phyloP scores from a whole-genome alignment of 2,113 vertebrate species.

The Clarias gariepinus region DNA sequence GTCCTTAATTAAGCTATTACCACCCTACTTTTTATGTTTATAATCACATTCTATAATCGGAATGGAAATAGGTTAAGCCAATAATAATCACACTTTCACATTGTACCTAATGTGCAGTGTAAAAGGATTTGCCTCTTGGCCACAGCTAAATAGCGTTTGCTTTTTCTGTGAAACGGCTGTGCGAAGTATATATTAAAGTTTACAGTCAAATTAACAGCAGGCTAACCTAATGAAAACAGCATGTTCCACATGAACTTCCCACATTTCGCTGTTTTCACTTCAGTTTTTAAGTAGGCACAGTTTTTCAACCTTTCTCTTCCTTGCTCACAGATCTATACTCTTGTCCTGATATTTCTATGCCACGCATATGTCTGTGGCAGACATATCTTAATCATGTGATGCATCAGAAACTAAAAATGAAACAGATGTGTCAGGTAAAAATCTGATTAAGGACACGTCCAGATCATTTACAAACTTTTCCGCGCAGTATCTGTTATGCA shows the following conservation, averaged over 20 bases:
- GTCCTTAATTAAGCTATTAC: background rate
- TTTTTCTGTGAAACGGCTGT: background rate
- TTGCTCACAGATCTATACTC: slow-evolving; percentile 8
- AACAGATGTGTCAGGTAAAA: slow-evolving; percentile 4
- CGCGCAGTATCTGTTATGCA: slow-evolving; percentile 7
- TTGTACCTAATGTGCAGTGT: too few species aligned
- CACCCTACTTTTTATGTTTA: background rate
- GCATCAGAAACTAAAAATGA: background rate
- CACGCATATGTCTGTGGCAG: background rate
- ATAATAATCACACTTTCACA: background rate
- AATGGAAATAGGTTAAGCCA: background rate
- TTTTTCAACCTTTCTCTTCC: slow-evolving; percentile 37
- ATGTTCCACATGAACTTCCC: background rate
- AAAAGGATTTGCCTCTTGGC: background rate
- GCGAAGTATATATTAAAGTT: background rate
- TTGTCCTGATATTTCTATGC: slow-evolving; percentile 29
- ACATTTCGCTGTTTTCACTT: background rate
- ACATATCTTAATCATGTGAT: background rate
- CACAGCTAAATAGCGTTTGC: background rate
- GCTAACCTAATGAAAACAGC: background rate
- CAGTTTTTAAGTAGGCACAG: background rate
- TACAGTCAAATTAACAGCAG: background rate
- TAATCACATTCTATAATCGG: background rate
- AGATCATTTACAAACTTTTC: slow-evolving; percentile 5
- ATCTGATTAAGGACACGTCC: background rate